phyloP scores from a whole-genome alignment of 2,888 invertebrate species.

The Andrena praecox region DNA sequence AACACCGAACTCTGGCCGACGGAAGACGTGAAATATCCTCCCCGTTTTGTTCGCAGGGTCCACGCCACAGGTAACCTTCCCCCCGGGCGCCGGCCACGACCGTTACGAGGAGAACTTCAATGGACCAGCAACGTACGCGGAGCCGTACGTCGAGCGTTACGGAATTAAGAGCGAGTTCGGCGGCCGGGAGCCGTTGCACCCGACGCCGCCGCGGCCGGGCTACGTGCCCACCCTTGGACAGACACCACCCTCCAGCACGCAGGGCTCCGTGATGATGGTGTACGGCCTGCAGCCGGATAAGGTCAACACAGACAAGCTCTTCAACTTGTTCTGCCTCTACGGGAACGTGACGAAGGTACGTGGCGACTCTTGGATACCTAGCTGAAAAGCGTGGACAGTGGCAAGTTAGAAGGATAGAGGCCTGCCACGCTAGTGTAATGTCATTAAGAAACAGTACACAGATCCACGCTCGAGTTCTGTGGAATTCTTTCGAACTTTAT shows the following conservation, averaged over 20 bases:
- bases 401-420: no score
- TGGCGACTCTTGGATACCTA: not conserved
- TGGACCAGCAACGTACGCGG: slow-evolving; percentile 83
- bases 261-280: slow-evolving; percentile 98
- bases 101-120: slow-evolving; percentile 84
- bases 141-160: slow-evolving; percentile 83
- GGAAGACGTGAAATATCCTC: slow-evolving; percentile 22
- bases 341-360: slow-evolving; percentile 98
- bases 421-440: no score
- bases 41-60: slow-evolving; percentile 74
- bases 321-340: slow-evolving; percentile 99
- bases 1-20: slow-evolving; percentile 16
- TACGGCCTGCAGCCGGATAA: slow-evolving; percentile 97
- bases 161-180: slow-evolving; percentile 82
- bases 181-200: slow-evolving; percentile 83
- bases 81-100: slow-evolving; percentile 82
- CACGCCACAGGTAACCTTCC: slow-evolving; percentile 81
- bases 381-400: no score
- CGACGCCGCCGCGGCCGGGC: slow-evolving; percentile 83
- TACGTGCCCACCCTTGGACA: slow-evolving; percentile 83
- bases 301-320: slow-evolving; percentile 97
- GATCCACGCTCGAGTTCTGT: no score
- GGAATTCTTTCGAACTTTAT: not conserved
- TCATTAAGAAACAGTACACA: no score
- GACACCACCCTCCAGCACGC: slow-evolving; percentile 84